Base-by-base conservation (phyloP, 2,797 vertebrate genomes). In the Chelon auratus region DNA sequence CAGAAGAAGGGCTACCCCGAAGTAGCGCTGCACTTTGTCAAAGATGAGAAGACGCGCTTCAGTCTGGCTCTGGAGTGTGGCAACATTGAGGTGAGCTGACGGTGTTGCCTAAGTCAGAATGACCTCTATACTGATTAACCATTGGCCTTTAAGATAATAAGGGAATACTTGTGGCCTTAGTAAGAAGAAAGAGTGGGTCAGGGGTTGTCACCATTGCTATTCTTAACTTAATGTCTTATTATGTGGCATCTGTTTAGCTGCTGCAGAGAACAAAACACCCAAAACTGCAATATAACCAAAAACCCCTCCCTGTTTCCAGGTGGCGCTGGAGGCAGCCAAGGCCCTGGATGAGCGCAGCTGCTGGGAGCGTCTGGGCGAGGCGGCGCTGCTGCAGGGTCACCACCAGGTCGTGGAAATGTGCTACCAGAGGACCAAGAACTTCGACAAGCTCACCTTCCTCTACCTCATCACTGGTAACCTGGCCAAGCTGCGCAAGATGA, bases 401-500 rank as follows among this genome's bases (percentile, higher is more conserved):
- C 98, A 99, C 91, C 98, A 99, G 95, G 97, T 99, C 0, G 98
- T 99, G 88, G 97, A 99, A 89, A 99, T 99, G 98, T 98, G 98
- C 92, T 99, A 99, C 89, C 98, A 99, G 89, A 96, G 97, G 81
- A 99, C 97, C 90, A 99, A 99, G 91, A 99, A 97, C 93, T 99
- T 99, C 0, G 97, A 99, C 90, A 96, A 95, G 70, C 97, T 99
- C 83, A 97, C 97, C 75, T 99, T 99, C 94, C 94, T 99, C 37
- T 99, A 99, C 67, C 96, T 99, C 62, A 96, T 99, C 91, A 99
- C 98, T 0, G 98, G 98, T 24, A 99, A 99, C 87, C 92, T 99
- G 86, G 95, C 97, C 75, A 99, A 99, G 79, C 95, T 99, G 24
- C 95, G 97, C 75, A 99, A 99, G 92, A 99, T 98, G 97, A 98